Conservation (phyloP, 2,888 invertebrate species). For the Lepidochrysops patricia region DNA sequence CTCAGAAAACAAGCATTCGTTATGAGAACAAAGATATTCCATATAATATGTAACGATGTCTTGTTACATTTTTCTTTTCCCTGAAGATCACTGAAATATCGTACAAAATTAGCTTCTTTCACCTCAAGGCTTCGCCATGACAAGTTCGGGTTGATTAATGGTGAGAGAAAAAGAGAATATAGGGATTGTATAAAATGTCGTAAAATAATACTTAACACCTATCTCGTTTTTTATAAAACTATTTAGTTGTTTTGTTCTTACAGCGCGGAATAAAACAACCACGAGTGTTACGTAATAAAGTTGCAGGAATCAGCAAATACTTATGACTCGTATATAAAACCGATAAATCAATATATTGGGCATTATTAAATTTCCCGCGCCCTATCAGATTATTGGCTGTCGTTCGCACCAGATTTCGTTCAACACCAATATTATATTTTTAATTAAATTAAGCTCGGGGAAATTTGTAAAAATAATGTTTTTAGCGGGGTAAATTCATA, state of each 20-base stretch:
- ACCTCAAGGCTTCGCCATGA: not conserved
- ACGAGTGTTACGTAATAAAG: too few species aligned
- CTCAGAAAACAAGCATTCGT: not conserved
- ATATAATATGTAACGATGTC: not conserved
- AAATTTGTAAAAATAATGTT: not conserved
- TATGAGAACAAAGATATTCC: not conserved
- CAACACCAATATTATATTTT: conserved; percentile 8
- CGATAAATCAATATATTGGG: conserved; percentile 15
- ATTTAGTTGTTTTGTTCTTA: too few species aligned
- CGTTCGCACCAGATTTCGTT: conserved; percentile 14
- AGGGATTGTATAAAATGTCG: not conserved
- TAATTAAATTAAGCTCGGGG: conserved; percentile 6
- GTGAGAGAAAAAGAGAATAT: not conserved
- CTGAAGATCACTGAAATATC: not conserved
- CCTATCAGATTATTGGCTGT: conserved; percentile 15
- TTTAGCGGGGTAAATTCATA: not conserved
- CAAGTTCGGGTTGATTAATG: not conserved
- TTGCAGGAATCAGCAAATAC: not conserved
- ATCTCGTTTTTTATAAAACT: too few species aligned
- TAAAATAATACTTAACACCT: too few species aligned
- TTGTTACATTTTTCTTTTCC: not conserved
- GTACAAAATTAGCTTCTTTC: not conserved
- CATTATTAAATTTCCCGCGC: conserved; percentile 15
- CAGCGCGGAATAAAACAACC: too few species aligned
- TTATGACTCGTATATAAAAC: not conserved